Conservation (phyloP, 2,797 vertebrate species). For the Percopsis omiscomaycus region DNA sequence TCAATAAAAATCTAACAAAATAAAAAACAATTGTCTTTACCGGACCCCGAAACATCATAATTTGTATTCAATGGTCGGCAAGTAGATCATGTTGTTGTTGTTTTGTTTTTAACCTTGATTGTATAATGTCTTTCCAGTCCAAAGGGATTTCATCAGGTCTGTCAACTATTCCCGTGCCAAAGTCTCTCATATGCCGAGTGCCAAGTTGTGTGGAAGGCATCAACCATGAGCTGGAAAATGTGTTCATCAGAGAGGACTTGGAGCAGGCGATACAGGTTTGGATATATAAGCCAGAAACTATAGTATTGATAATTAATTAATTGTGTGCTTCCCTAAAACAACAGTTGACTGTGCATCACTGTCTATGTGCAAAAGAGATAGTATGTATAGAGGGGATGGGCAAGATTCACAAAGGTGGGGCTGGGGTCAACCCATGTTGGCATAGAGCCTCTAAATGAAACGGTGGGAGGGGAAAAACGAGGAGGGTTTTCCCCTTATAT, state of each 20-base stretch:
- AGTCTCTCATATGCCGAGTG: slow-evolving; percentile 85
- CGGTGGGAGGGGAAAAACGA: background rate
- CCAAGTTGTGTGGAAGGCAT: slow-evolving; percentile 93
- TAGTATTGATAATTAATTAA: background rate
- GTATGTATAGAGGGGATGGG: too few relatives aligned
- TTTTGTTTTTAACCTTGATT: background rate
- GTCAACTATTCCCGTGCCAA: slow-evolving; percentile 82
- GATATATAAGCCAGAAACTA: background rate
- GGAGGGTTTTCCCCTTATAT: background rate
- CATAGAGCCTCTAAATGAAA: too few relatives aligned
- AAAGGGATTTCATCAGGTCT: slow-evolving; percentile 83
- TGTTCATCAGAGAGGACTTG: slow-evolving; percentile 90
- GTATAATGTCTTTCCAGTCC: slow-evolving; percentile 61
- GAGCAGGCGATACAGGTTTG: slow-evolving; percentile 83
- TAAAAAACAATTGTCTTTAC: too few relatives aligned
- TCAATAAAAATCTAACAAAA: too few relatives aligned
- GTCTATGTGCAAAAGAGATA: too few relatives aligned
- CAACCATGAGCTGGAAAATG: slow-evolving; percentile 93
- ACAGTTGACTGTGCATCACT: too few relatives aligned
- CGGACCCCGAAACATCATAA: too few relatives aligned
- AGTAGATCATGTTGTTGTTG: background rate
- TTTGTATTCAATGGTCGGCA: too few relatives aligned
- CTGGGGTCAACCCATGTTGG: too few relatives aligned
- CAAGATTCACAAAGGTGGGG: too few relatives aligned
- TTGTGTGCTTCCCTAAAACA: too few relatives aligned